These are phyloP conservation scores for Phataginus tricuspis DNA, from an alignment of 2,797 vertebrate species.

Conservation along the genomic window DNA sequence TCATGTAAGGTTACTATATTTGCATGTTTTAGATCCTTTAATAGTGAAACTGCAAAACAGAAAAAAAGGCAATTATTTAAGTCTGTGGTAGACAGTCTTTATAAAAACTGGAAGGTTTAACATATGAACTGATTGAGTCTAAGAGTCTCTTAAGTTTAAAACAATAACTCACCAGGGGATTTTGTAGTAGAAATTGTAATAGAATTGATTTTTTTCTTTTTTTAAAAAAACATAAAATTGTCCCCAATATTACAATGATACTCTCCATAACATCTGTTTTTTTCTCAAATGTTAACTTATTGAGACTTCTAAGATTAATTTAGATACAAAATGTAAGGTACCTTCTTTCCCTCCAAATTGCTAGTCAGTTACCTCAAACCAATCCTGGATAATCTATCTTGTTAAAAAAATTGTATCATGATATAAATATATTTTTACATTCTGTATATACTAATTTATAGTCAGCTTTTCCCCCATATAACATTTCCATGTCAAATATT, in stretches of 20 bases:
- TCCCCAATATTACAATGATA: background rate
- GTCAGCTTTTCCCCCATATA: background rate
- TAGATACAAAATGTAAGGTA: background rate
- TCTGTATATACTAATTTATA: background rate
- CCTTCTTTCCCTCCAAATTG: background rate
- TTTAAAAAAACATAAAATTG: background rate
- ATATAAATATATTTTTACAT: background rate
- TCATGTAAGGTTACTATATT: slow-evolving; percentile 99
- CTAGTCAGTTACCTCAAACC: slow-evolving; percentile 7
- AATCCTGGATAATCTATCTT: slow-evolving; percentile 24
- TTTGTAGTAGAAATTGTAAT: background rate
- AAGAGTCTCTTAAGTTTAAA: slow-evolving; percentile 38
- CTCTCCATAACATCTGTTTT: background rate
- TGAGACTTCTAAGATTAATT: background rate
- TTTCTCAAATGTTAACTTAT: background rate
- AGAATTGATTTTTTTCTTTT: background rate
- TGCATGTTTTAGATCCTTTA: slow-evolving; percentile 99
- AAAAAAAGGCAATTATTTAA: slow-evolving; percentile 72
- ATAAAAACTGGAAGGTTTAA: slow-evolving; percentile 9
- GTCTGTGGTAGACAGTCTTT: slow-evolving; percentile 34
- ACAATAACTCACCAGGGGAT: background rate
- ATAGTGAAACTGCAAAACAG: slow-evolving; percentile 92
- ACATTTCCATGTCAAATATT: slow-evolving; percentile 23
- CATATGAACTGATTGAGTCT: background rate
- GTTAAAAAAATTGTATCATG: background rate